Conservation (phyloP, 2,797 vertebrate species). For the Bucorvus abyssinicus region DNA sequence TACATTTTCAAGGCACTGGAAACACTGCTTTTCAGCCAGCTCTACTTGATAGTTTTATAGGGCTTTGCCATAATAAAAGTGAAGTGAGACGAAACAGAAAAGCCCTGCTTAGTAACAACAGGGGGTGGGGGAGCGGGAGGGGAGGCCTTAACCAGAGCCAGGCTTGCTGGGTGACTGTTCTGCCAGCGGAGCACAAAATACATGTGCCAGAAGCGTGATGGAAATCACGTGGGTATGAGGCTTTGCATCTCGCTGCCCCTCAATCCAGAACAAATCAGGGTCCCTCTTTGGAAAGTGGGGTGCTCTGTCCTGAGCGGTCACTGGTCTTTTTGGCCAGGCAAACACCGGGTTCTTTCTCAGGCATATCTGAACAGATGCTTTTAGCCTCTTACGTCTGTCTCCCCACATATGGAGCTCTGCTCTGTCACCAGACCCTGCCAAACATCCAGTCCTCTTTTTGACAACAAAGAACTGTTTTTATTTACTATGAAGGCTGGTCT, state of each 20-base stretch:
- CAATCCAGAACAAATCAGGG: background rate
- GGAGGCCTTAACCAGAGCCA: constrained; percentile 37
- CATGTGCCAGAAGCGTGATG: background rate
- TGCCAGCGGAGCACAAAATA: constrained; percentile 7
- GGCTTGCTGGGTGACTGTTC: background rate
- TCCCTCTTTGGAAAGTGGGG: background rate
- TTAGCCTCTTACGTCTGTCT: background rate
- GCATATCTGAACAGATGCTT: background rate
- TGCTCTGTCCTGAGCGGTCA: background rate
- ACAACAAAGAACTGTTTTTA: constrained; percentile 51
- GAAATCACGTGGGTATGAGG: background rate
- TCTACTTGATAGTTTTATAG: constrained; percentile 66
- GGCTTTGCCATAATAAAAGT: constrained; percentile 62
- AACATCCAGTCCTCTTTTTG: constrained; percentile 16
- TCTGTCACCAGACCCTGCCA: constrained; percentile 48
- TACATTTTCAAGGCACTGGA: constrained; percentile 49
- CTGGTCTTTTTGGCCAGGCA: background rate
- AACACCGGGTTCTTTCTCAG: background rate
- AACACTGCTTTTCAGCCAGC: constrained; percentile 54
- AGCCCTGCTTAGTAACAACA: constrained; percentile 57
- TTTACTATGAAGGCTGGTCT: constrained; percentile 40
- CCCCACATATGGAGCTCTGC: constrained; percentile 29
- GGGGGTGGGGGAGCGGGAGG: constrained; percentile 32
- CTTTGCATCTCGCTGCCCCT: background rate
- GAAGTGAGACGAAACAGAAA: constrained; percentile 54